phyloP scores from a whole-genome alignment of 2,113 vertebrate species.

The Callaeas wilsoni region DNA sequence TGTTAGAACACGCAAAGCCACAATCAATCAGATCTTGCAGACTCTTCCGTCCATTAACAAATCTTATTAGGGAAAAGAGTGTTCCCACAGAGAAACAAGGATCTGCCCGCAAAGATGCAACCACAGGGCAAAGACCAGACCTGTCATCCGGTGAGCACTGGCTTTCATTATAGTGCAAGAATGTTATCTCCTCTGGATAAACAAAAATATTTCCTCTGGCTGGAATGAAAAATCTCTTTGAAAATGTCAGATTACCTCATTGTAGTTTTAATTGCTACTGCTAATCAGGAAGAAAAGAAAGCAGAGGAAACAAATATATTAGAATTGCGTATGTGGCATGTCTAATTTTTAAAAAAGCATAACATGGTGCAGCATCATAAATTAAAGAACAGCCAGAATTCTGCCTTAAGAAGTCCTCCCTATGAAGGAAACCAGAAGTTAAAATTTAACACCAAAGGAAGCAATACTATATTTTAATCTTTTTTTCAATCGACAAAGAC shows the following conservation, averaged over 20 bases:
- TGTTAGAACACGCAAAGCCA: background rate
- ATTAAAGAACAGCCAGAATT: background rate
- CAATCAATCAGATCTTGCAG: background rate
- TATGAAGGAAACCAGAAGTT: background rate
- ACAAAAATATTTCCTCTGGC: constrained; percentile 13
- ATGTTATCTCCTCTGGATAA: constrained; percentile 1
- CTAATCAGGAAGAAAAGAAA: constrained; percentile 30
- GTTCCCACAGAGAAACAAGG: background rate
- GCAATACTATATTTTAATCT: background rate
- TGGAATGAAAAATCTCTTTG: background rate
- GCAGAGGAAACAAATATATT: constrained; percentile 3
- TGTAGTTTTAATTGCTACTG: constrained; percentile 26
- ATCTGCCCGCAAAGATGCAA: background rate
- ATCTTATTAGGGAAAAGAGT: background rate
- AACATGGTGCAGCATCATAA: background rate
- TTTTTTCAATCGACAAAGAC: background rate
- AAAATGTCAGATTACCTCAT: constrained; percentile 30
- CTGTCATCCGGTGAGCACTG: background rate
- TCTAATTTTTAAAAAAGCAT: background rate
- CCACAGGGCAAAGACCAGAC: background rate
- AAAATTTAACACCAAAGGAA: background rate
- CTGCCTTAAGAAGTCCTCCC: background rate
- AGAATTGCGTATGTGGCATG: background rate
- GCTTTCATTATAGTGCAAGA: background rate
- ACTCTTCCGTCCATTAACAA: background rate